Conservation (phyloP, 2,113 vertebrate species). For the Podarcis muralis region DNA sequence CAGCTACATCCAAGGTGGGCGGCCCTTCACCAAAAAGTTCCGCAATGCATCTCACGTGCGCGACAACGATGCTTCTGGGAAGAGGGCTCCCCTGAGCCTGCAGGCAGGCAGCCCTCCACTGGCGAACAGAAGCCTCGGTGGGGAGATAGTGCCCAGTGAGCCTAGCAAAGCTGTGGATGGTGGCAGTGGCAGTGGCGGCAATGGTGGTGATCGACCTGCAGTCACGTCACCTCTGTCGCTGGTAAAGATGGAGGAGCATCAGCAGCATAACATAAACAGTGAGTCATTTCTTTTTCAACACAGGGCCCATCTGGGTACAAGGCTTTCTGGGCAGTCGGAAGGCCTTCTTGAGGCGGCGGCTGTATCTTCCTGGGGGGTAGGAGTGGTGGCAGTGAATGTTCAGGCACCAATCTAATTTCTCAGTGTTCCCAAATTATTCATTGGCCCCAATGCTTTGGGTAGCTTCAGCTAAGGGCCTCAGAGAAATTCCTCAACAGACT, state of each 20-base stretch:
- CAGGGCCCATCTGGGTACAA: background rate
- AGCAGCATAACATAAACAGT: conserved; percentile 77
- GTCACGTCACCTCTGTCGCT: conserved; percentile 64
- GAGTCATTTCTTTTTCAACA: conserved; percentile 50
- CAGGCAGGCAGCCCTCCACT: conserved; percentile 49
- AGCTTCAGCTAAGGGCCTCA: background rate
- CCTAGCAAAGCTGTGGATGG: conserved; percentile 58
- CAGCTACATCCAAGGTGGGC: conserved; percentile 89
- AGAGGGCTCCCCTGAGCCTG: conserved; percentile 62
- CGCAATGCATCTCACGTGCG: conserved; percentile 66
- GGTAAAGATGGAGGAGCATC: conserved; percentile 75
- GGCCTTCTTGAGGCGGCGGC: background rate
- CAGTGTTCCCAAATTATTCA: background rate
- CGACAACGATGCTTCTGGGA: conserved; percentile 44
- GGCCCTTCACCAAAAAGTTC: conserved; percentile 89
- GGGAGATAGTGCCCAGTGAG: conserved; percentile 53
- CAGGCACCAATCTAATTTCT: background rate
- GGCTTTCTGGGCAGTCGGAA: background rate
- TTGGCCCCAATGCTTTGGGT: background rate
- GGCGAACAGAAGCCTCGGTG: conserved; percentile 57
- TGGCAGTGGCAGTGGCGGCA: fast-evolving
- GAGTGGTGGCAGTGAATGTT: too few relatives aligned
- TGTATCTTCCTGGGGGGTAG: background rate
- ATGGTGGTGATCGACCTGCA: conserved; percentile 50
- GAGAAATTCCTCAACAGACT: background rate